These are phyloP conservation scores for Hemithea aestivaria DNA, from an alignment of 2,888 invertebrate species.

Conservation along the genomic window DNA sequence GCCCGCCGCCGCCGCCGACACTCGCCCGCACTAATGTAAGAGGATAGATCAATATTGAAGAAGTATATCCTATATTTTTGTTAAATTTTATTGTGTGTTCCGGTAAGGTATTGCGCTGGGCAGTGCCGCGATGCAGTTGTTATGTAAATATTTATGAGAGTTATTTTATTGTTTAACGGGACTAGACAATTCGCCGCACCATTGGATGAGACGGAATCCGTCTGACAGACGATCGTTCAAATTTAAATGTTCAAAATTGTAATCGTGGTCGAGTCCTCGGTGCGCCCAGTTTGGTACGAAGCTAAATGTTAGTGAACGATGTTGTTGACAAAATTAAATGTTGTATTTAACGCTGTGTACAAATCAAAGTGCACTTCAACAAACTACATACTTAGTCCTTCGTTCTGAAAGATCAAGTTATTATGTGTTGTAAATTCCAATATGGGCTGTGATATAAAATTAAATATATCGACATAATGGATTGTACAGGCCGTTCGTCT, in stretches of 20 bases:
- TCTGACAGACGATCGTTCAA: conserved; percentile 1
- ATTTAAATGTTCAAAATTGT: conserved; percentile 7
- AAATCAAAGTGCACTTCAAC: conserved; percentile 78
- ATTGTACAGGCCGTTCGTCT: conserved; percentile 84
- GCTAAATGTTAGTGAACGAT: conserved; percentile 60
- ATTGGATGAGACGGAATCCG: conserved; percentile 13
- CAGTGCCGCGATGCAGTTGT: conserved; percentile 45
- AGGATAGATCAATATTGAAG: conserved; percentile 68
- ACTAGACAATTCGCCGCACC: conserved; percentile 18
- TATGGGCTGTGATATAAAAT: conserved; percentile 87
- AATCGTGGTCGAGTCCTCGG: conserved; percentile 19
- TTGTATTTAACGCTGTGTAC: conserved; percentile 76
- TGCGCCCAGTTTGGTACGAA: conserved; percentile 47
- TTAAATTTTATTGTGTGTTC: conserved; percentile 72
- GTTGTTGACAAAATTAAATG: conserved; percentile 68
- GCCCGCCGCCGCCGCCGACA: conserved; percentile 29
- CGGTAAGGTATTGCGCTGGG: conserved; percentile 61
- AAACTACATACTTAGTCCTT: conserved; percentile 67
- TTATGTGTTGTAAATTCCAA: conserved; percentile 84
- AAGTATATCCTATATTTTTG: conserved; percentile 74
- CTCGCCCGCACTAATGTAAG: conserved; percentile 61
- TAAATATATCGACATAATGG: conserved; percentile 80
- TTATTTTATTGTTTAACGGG: conserved; percentile 23
- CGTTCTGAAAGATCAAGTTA: conserved; percentile 70
- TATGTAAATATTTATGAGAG: conserved; percentile 26